phyloP scores from a whole-genome alignment of 1,140 invertebrate species.

The Aphaenogaster floridana region DNA sequence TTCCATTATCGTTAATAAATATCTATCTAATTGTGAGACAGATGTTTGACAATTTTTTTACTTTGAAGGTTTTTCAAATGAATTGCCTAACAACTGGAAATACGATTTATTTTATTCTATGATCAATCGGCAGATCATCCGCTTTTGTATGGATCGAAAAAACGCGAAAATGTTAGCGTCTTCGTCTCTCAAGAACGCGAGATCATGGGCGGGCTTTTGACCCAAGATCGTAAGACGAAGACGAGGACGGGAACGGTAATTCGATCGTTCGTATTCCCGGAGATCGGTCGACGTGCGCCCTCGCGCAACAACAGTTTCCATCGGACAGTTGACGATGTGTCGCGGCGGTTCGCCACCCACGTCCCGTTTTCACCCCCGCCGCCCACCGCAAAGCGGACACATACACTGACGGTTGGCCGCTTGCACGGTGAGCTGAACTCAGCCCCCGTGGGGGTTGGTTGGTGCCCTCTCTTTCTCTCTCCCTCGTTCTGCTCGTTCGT shows the following conservation, averaged over 20 bases:
- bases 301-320: constrained; percentile 64
- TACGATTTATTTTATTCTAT: not conserved
- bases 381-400: constrained; percentile 40
- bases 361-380: constrained; percentile 43
- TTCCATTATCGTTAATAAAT: not conserved
- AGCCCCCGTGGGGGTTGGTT: constrained; percentile 76
- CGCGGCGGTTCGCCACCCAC: constrained; percentile 73
- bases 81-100: not conserved
- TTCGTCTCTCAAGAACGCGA: not conserved
- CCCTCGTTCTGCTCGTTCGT: constrained; percentile 61
- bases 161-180: not conserved
- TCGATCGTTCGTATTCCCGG: constrained; percentile 69
- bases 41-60: not conserved
- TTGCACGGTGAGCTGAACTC: constrained; percentile 78
- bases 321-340: constrained; percentile 81
- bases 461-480: constrained; percentile 64
- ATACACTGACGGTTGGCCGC: constrained; percentile 64
- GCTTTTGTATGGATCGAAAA: not conserved
- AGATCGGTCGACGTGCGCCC: constrained; percentile 50
- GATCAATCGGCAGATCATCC: constrained; percentile 1
- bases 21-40: not conserved
- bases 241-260: constrained; percentile 50
- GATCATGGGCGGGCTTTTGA: constrained; percentile 30
- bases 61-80: not conserved
- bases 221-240: constrained; percentile 49